Base-by-base conservation (phyloP, 2,888 invertebrate species). In the Podotricha telesiphe region DNA sequence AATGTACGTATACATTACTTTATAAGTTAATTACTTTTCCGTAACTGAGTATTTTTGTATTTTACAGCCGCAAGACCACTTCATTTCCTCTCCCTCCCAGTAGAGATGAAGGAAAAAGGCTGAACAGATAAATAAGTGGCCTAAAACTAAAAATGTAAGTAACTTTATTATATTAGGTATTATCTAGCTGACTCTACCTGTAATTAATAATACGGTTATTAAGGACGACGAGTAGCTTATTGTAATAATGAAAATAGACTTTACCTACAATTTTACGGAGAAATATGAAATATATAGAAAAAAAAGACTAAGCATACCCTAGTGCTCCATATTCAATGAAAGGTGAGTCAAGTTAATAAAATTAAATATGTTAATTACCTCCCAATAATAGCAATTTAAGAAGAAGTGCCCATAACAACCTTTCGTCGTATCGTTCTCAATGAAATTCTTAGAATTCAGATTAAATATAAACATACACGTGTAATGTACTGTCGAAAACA, bases 21-120 rank as follows among this genome's bases (percentile, higher is more conserved):
- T n/a, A n/a, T n/a, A n/a, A n/a, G n/a, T n/a, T n/a, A n/a, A n/a
- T n/a, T n/a, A n/a, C n/a, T n/a, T 34, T 22, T n/a, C 2, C 7
- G 8, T 17, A 28, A 47, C 0, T 5, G 28, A 22, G n/a, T 65
- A 45, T 56, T 42, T 51, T 64, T 67, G 34, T 73, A 71, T 78
- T 73, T 79, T 71, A 51, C 87, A 91, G 91, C 73, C 76, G 68
- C 78, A 66, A 76, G 73, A 76, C 56, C 77, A 66, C 73, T 78
- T 77, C 78, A 70, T 72, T 78, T 82, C 81, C 81, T 65, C 76
- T 80, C 76, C 73, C 75, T 72, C 73, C 78, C 78, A 72, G 73
- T 76, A 86, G 91, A 89, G 79, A 93, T 91, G 92, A 91, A 81
- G 84, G 91, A 88, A 82, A 92, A 92, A 84, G 91, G 92, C 81